These are phyloP conservation scores for Penelope pileata DNA, from an alignment of 2,113 vertebrate genomes.

Conservation along the genomic window DNA sequence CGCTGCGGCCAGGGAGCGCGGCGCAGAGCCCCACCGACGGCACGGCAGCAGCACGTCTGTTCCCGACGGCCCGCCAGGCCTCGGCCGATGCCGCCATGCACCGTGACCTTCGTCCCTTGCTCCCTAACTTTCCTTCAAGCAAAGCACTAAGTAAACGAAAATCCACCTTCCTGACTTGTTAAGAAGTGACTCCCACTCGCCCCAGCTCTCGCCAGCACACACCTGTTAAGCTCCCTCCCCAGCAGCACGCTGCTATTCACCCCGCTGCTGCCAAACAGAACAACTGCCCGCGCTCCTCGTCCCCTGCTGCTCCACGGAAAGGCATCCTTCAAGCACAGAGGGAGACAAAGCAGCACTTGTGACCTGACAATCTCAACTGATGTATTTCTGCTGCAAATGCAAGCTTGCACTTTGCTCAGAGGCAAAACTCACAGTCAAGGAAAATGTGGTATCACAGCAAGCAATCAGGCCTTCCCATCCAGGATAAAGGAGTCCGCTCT, in stretches of 20 bases:
- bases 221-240: neutral
- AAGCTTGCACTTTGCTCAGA: constrained; percentile 26
- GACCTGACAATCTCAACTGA: constrained; percentile 17
- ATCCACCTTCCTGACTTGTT: neutral
- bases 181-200: neutral
- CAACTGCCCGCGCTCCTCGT: neutral
- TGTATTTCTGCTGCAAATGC: constrained; percentile 4
- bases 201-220: neutral
- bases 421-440: neutral
- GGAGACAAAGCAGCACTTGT: constrained; percentile 1
- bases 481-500: neutral
- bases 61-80: neutral
- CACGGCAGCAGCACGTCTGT: fast-evolving
- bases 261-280: neutral
- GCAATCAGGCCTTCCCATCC: neutral
- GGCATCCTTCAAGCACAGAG: neutral
- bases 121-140: neutral
- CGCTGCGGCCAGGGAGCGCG: fast-evolving
- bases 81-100: too few species aligned
- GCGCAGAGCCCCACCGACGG: neutral
- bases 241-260: neutral
- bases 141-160: neutral
- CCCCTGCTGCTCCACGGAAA: neutral
- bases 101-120: neutral
- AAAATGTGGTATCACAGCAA: neutral